Evolutionary conservation across 1,140 invertebrate genomes (phyloP).

Genomic region (Lucilia cuprina): DNA sequence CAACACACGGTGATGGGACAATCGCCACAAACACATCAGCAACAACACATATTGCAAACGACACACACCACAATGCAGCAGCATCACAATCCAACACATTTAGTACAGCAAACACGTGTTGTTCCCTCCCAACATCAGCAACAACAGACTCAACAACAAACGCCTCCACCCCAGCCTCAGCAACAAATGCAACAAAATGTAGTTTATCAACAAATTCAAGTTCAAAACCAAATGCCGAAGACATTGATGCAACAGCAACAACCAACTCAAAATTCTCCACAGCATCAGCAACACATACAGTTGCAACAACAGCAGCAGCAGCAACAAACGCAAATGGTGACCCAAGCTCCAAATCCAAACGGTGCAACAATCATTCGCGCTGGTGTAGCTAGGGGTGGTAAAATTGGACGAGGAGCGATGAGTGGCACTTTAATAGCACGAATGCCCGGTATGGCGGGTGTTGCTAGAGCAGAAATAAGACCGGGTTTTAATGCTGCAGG

Average conservation of each 20-base stretch:
- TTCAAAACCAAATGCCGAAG: constrained; percentile 41
- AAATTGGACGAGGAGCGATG: constrained; percentile 32
- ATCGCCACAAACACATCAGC: constrained; percentile 54
- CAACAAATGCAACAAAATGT: constrained; percentile 37
- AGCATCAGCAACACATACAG: constrained; percentile 45
- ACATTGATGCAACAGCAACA: constrained; percentile 40
- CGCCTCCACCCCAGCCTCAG: constrained; percentile 31
- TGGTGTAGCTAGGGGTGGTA: constrained; percentile 32
- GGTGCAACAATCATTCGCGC: constrained; percentile 21
- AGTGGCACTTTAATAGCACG: constrained; percentile 36
- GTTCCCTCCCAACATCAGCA: constrained; percentile 31
- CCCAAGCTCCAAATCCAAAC: constrained; percentile 38
- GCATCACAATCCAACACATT: constrained; percentile 24
- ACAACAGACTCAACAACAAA: constrained; percentile 27
- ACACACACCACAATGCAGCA: neutral
- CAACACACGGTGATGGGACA: constrained; percentile 48
- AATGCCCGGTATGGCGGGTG: constrained; percentile 22
- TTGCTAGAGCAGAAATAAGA: constrained; percentile 20
- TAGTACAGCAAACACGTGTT: constrained; percentile 26
- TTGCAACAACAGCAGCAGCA: constrained; percentile 54
- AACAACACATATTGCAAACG: constrained; percentile 43
- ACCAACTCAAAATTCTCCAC: constrained; percentile 41
- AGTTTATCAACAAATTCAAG: constrained; percentile 38
- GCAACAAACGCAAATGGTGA: constrained; percentile 47
- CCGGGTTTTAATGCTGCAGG: constrained; percentile 41